These are phyloP conservation scores for Caenorhabditis parvicauda DNA, from an alignment of 2,888 invertebrate species.

Conservation along the genomic window DNA sequence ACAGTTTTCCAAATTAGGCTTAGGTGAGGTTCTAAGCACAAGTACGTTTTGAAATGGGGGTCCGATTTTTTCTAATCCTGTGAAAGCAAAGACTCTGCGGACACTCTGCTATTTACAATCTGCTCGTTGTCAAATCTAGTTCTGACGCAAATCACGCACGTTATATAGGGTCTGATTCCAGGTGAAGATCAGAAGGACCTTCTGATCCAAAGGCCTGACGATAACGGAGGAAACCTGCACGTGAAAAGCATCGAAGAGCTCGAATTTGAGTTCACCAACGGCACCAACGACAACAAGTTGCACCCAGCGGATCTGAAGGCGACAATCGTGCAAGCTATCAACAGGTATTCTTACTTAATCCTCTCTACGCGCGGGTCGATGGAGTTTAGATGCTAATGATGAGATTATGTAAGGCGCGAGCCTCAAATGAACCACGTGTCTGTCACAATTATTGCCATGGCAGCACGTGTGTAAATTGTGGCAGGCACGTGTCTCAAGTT, in stretches of 20 bases:
- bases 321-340: conserved; percentile 80
- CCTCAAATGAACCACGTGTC: too few relatives aligned
- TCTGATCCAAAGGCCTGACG: conserved; percentile 64
- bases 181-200: conserved; percentile 18
- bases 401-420: too few relatives aligned
- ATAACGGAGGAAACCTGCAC: conserved; percentile 78
- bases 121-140: not conserved
- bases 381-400: too few relatives aligned
- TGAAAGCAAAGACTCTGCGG: not conserved
- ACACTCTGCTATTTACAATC: too few relatives aligned
- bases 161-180: not conserved
- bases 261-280: conserved; percentile 78
- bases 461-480: too few relatives aligned
- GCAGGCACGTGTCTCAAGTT: too few relatives aligned
- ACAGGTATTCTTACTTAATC: conserved; percentile 69
- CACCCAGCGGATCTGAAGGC: conserved; percentile 92
- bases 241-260: conserved; percentile 76
- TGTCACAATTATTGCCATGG: too few relatives aligned
- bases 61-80: not conserved
- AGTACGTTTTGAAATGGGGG: too few relatives aligned
- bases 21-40: too few relatives aligned
- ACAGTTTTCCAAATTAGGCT: too few relatives aligned
- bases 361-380: too few relatives aligned
- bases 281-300: conserved; percentile 64
- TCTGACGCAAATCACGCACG: not conserved